These are phyloP conservation scores for Vulpes ferrilata DNA, from an alignment of 2,113 vertebrate species.

Conservation along the genomic window DNA sequence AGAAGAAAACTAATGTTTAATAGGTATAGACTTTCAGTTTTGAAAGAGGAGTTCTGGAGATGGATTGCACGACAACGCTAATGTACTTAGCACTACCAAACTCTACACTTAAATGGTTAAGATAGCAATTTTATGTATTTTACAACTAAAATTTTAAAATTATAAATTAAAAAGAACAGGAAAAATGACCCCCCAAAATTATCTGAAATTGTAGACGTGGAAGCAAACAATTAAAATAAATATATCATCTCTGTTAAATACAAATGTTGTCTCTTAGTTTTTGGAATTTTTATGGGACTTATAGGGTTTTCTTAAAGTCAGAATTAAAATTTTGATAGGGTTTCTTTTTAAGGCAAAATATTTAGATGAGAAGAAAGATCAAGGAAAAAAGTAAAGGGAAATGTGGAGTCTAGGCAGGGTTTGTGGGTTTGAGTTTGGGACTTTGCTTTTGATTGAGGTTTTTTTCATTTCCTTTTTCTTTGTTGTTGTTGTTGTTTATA, in stretches of 20 bases:
- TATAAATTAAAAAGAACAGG: neutral
- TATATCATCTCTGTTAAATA: neutral
- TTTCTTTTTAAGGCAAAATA: neutral
- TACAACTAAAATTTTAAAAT: neutral
- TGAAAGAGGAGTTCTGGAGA: neutral
- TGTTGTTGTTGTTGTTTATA: neutral
- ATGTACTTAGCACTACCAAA: neutral
- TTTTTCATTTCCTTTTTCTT: neutral
- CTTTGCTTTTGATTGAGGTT: neutral
- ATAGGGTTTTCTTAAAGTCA: neutral
- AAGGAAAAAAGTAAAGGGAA: neutral
- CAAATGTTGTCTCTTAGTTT: neutral
- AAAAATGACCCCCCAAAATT: neutral
- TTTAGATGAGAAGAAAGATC: slow-evolving; percentile 4
- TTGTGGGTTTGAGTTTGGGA: neutral
- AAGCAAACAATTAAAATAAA: neutral
- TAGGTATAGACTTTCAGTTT: neutral
- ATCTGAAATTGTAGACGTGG: neutral
- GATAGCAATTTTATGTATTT: neutral
- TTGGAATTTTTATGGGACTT: neutral
- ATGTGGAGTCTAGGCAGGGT: neutral
- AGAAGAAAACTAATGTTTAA: neutral
- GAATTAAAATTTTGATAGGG: neutral
- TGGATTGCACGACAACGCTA: neutral
- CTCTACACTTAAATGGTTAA: neutral